Evolutionary conservation across 2,797 vertebrate genomes (phyloP), one percentile per base, ranked within the genome.

Genomic region (Clarias pachynema): DNA sequence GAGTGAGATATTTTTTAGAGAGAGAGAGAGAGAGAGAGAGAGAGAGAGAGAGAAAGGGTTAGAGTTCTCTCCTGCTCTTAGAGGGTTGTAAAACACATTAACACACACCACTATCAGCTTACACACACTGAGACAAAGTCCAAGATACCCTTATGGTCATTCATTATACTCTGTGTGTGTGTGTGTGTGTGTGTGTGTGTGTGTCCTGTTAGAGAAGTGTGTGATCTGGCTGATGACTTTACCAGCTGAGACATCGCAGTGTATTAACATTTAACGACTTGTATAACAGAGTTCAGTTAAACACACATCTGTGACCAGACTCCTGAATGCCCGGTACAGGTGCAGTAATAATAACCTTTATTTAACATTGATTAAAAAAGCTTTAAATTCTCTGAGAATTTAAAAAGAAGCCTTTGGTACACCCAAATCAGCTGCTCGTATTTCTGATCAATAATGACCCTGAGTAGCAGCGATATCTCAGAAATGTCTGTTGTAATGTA

Each of bases 141-240:
- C 70, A 80, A 49, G 44, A 72, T 44, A 84, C 77, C 56, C 59
- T 69, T 57, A 86, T 85, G 83, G 82, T 84, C 63, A 82, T 75
- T 82, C n/a, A 56, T 62, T 84, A 62, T 68, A 65, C 0, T 49
- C 12, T n/a, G n/a, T 83, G 81, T 44, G 57, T n/a, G 37, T 74
- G 15, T 73, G 40, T 70, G 26, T 57, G 59, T 80, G 63, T 77
- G 56, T 74, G 44, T 37, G 12, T 72, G 24, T 77, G 4, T 68
- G 15, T 81, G 18, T 80, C 37, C 22, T 74, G 56, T 69, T 60
- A n/a, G 16, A 63, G 34, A 29, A n/a, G 31, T 69, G 34, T 69
- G 66, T 69, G 66, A 9, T 56, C n/a, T 66, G 70, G 29, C 34
- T 85, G 86, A 89, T 85, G 85, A 84, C n/a, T 85, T 86, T 72